phyloP scores from a whole-genome alignment of 2,888 invertebrate species.

The Melolontha melolontha region DNA sequence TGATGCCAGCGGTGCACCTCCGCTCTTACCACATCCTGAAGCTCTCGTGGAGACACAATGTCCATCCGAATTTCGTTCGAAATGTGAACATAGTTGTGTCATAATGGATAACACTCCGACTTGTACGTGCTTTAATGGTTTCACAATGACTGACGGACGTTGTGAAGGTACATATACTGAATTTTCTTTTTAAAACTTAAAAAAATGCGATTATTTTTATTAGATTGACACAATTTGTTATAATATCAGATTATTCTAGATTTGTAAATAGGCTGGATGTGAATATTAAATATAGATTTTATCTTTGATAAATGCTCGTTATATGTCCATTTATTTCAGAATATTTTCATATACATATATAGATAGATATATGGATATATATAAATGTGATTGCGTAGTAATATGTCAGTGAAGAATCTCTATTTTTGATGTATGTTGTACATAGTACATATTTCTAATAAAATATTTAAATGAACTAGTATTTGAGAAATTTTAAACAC shows the following conservation, averaged over 20 bases:
- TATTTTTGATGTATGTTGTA: too few species aligned
- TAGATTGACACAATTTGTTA: slow-evolving; percentile 10
- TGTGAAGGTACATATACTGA: slow-evolving; percentile 52
- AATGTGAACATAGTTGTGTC: slow-evolving; percentile 67
- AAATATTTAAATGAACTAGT: too few species aligned
- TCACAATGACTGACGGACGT: slow-evolving; percentile 48
- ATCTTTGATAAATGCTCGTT: too few species aligned
- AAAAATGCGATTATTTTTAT: neutral
- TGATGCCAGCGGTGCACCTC: slow-evolving; percentile 42
- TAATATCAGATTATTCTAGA: slow-evolving; percentile 6
- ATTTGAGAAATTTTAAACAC: too few species aligned
- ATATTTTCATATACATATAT: too few species aligned
- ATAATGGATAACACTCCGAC: slow-evolving; percentile 58
- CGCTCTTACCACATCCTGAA: slow-evolving; percentile 24
- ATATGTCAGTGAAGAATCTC: too few species aligned
- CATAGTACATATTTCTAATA: too few species aligned
- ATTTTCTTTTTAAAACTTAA: slow-evolving; percentile 1
- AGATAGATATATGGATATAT: too few species aligned
- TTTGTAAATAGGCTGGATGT: neutral
- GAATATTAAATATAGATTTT: too few species aligned
- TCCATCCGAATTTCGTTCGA: slow-evolving; percentile 46
- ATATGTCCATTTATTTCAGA: too few species aligned
- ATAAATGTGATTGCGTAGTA: too few species aligned
- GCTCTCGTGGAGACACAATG: slow-evolving; percentile 44
- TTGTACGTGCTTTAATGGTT: slow-evolving; percentile 58